phyloP scores from a whole-genome alignment of 2,888 invertebrate genomes.

The Oscheius sp. region DNA sequence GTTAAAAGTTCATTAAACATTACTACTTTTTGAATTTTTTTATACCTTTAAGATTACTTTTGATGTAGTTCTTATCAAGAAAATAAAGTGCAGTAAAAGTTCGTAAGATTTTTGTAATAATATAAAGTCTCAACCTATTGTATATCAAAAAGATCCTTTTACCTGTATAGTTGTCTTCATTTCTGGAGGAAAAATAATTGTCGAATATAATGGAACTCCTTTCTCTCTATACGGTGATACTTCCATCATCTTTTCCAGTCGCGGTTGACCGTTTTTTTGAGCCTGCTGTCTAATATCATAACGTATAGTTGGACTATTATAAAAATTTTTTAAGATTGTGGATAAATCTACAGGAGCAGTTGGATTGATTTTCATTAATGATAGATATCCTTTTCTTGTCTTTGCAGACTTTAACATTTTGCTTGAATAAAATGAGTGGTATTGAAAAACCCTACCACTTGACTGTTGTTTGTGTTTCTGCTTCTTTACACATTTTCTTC shows the following conservation, averaged over 20 bases:
- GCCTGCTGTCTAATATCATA: background rate
- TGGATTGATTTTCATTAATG: background rate
- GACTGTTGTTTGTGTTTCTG: background rate
- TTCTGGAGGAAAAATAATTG: background rate
- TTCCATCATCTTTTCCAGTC: conserved; percentile 4
- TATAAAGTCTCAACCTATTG: no score
- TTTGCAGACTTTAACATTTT: conserved; percentile 6
- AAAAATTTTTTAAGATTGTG: background rate
- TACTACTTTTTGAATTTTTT: no score
- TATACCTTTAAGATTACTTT: no score
- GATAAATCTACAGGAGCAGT: background rate
- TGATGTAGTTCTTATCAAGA: no score
- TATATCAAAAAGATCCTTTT: background rate
- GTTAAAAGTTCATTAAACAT: no score
- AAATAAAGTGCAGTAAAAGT: no score
- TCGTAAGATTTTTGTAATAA: background rate
- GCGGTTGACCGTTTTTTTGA: background rate
- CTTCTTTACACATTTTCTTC: background rate
- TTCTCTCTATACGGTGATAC: conserved; percentile 12
- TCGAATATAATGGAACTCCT: conserved; percentile 17
- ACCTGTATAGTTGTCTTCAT: background rate
- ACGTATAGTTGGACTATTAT: background rate
- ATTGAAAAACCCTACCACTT: background rate
- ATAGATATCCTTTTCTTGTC: background rate
- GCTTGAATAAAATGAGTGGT: no score